Evolutionary conservation across 2,888 invertebrate genomes (phyloP).

Genomic region (Tachina fera): DNA sequence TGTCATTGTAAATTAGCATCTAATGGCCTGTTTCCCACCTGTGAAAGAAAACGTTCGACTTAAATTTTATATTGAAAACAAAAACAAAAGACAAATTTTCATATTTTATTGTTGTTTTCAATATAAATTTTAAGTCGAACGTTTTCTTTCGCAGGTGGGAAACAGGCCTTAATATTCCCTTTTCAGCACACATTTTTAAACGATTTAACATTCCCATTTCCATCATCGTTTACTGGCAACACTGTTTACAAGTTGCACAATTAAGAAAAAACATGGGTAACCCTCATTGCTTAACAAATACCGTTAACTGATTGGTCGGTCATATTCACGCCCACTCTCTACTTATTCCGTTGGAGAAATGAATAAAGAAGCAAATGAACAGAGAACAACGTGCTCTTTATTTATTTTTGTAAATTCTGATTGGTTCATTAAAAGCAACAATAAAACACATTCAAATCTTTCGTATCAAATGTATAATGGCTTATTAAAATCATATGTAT

Average conservation of each 20-base stretch:
- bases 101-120: too few relatives aligned
- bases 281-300: slow-evolving; percentile 16
- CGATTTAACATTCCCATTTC: too few relatives aligned
- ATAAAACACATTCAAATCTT: not conserved
- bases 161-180: too few relatives aligned
- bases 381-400: not conserved
- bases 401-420: not conserved
- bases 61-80: too few relatives aligned
- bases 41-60: too few relatives aligned
- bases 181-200: not conserved
- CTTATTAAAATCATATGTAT: not conserved
- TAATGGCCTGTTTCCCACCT: too few relatives aligned
- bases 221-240: too few relatives aligned
- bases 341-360: not conserved
- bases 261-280: slow-evolving; percentile 5
- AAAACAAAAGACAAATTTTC: too few relatives aligned
- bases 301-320: slow-evolving; percentile 39
- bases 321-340: slow-evolving; percentile 10
- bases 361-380: not conserved
- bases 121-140: too few relatives aligned
- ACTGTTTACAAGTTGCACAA: not conserved
- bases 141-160: too few relatives aligned
- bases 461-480: slow-evolving; percentile 24
- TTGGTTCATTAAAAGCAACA: slow-evolving; percentile 28
- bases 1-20: too few relatives aligned